Conservation (phyloP, 53 echinoderm and acorn worm species). For the Actinopyga echinites region DNA sequence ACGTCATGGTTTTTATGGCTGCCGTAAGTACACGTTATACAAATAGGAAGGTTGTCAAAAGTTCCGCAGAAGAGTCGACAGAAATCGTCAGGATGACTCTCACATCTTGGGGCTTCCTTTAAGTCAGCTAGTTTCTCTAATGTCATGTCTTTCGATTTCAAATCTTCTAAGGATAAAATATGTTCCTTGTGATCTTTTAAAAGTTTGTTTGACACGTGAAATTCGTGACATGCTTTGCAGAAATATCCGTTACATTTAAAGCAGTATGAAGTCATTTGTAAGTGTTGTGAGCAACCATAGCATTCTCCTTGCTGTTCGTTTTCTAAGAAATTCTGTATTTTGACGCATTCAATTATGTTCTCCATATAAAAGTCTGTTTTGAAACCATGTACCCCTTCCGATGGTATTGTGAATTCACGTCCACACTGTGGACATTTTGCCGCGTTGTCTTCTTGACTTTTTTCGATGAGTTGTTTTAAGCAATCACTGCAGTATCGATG, state of each 20-base stretch:
- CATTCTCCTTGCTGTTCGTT: not conserved
- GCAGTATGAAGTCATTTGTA: no score
- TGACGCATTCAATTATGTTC: not conserved
- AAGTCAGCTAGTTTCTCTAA: no score
- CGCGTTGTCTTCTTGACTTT: no score
- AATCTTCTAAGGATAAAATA: not conserved
- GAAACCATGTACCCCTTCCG: not conserved
- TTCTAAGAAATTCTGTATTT: not conserved
- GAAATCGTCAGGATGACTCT: no score
- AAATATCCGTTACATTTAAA: conserved; percentile 2
- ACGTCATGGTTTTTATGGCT: no score
- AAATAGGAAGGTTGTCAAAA: not conserved
- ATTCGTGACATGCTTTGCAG: not conserved
- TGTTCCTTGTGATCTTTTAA: not conserved
- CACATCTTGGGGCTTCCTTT: no score
- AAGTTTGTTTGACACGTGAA: not conserved
- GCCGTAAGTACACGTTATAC: not conserved
- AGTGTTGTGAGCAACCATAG: not conserved
- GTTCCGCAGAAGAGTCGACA: not conserved
- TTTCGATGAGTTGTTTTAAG: no score
- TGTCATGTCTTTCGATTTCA: no score
- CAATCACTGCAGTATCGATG: no score
- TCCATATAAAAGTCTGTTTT: not conserved
- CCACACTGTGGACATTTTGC: not conserved
- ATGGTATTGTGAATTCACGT: not conserved